phyloP scores from a whole-genome alignment of 2,113 vertebrate genomes.

The Leptobrachium ailaonicum region DNA sequence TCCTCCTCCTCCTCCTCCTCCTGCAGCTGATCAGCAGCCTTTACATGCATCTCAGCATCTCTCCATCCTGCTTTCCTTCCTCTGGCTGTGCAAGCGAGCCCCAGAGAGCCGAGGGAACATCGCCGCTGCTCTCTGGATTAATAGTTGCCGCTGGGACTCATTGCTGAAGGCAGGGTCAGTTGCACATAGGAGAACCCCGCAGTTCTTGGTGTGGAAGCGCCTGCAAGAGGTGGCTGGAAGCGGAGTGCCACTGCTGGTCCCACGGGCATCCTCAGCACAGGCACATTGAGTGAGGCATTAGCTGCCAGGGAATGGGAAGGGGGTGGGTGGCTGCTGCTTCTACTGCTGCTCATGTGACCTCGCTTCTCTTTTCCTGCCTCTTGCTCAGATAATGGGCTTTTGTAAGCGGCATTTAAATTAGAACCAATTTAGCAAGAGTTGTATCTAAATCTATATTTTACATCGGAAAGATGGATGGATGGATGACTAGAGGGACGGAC shows the following conservation, averaged over 20 bases:
- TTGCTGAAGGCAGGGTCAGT: not conserved
- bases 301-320: slow-evolving; percentile 20
- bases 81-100: not conserved
- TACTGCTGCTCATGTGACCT: slow-evolving; percentile 44
- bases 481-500: no score
- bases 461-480: no score
- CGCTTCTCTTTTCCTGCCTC: slow-evolving; percentile 45
- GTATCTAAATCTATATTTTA: no score
- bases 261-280: slow-evolving; percentile 10
- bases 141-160: not conserved
- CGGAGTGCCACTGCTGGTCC: not conserved
- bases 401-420: slow-evolving; percentile 6
- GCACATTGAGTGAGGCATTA: slow-evolving; percentile 4
- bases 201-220: not conserved
- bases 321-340: slow-evolving; percentile 15
- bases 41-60: slow-evolving; percentile 10
- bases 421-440: not conserved
- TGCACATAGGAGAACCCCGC: not conserved
- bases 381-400: not conserved
- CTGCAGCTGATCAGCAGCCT: slow-evolving; percentile 1
- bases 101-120: not conserved
- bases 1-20: slow-evolving; percentile 31
- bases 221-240: slow-evolving; percentile 9
- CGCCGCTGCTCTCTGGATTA: not conserved
- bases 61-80: not conserved